Evolutionary conservation across 2,113 vertebrate genomes (phyloP).

Genomic region (Coturnix japonica): DNA sequence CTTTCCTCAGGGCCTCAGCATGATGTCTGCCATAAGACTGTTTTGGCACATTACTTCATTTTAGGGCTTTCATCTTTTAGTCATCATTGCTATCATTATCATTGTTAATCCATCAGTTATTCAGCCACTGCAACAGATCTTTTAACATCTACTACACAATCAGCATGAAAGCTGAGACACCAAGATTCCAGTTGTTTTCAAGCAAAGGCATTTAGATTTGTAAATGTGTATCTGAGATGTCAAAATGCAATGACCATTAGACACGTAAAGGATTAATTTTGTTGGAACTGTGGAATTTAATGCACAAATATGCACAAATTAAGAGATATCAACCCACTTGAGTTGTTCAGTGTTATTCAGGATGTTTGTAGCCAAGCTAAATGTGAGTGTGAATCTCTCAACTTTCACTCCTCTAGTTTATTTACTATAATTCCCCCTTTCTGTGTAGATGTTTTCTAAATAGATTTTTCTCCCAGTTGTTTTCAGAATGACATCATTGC

Average conservation of each 20-base stretch:
- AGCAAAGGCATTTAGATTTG: not conserved
- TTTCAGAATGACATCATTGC: not conserved
- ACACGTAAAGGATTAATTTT: not conserved
- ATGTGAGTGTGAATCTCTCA: not conserved
- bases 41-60: not conserved
- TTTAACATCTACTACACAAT: not conserved
- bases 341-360: not conserved
- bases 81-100: not conserved
- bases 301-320: not conserved
- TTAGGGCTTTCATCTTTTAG: not conserved
- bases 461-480: not conserved
- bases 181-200: not conserved
- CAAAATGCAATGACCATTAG: not conserved
- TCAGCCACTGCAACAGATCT: not conserved
- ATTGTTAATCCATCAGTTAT: not conserved
- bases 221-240: not conserved
- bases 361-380: not conserved
- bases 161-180: not conserved
- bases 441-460: not conserved
- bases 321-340: not conserved
- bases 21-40: not conserved
- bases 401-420: not conserved
- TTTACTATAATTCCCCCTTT: not conserved
- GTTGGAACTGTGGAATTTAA: not conserved
- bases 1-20: not conserved